These are phyloP conservation scores for Erannis defoliaria DNA, from an alignment of 2,888 invertebrate genomes.

Conservation along the genomic window DNA sequence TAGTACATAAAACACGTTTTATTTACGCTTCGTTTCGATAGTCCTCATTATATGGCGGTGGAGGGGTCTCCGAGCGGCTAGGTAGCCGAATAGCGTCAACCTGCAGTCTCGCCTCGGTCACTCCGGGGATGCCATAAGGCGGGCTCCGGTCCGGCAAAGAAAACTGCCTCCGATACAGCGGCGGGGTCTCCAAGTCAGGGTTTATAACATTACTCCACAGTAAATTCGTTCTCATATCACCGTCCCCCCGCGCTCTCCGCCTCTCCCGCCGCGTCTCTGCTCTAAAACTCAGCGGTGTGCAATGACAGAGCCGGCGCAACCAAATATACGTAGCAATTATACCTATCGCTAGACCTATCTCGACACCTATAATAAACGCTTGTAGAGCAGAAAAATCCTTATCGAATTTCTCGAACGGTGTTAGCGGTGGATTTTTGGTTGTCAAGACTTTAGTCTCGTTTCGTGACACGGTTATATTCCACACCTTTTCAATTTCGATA, in stretches of 20 bases:
- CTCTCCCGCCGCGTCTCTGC: constrained; percentile 60
- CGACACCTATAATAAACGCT: constrained; percentile 76
- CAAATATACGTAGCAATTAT: constrained; percentile 78
- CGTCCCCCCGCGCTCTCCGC: constrained; percentile 59
- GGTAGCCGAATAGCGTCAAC: constrained; percentile 69
- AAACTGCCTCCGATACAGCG: constrained; percentile 66
- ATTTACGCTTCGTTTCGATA: constrained; percentile 67
- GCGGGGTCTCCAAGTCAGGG: constrained; percentile 77
- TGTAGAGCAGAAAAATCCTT: constrained; percentile 76
- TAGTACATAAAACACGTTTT: neutral
- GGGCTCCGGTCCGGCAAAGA: constrained; percentile 68
- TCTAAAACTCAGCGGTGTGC: constrained; percentile 59
- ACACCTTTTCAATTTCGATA: constrained; percentile 71
- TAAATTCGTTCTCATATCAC: constrained; percentile 74
- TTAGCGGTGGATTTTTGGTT: constrained; percentile 54
- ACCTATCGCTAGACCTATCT: constrained; percentile 76
- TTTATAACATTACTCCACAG: constrained; percentile 72
- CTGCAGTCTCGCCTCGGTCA: constrained; percentile 59
- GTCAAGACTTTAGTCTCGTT: constrained; percentile 52
- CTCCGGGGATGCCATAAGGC: constrained; percentile 62
- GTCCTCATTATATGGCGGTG: constrained; percentile 76
- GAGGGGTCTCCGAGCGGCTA: constrained; percentile 75
- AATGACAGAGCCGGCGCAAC: constrained; percentile 71
- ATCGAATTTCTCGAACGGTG: constrained; percentile 75
- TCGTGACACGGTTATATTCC: constrained; percentile 69